Conservation (phyloP, 2,113 vertebrate genomes). For the Urocolius indicus region DNA sequence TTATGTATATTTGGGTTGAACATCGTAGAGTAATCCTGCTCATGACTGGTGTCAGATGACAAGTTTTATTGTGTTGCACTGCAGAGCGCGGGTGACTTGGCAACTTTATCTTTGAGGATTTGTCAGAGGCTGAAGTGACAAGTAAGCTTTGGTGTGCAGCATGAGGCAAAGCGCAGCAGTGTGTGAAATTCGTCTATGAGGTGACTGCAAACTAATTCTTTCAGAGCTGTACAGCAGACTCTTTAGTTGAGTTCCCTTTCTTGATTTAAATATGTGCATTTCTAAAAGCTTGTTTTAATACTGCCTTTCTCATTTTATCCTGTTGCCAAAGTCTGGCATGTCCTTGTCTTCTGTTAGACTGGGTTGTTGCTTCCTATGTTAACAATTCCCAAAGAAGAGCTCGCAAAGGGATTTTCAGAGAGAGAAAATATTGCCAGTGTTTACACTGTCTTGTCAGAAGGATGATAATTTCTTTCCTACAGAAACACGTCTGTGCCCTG, state of each 20-base stretch:
- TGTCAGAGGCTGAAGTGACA: conserved; percentile 19
- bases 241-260: not conserved
- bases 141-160: not conserved
- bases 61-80: not conserved
- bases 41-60: not conserved
- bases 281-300: not conserved
- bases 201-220: not conserved
- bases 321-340: rapidly evolving
- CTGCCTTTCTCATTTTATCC: not conserved
- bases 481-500: not conserved
- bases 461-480: not conserved
- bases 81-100: conserved; percentile 10
- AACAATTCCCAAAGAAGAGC: not conserved
- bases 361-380: not conserved
- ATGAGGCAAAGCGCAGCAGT: not conserved
- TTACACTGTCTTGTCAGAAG: not conserved
- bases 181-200: not conserved
- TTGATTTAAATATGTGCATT: not conserved
- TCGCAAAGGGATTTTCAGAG: not conserved
- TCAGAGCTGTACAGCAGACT: not conserved
- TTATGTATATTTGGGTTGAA: not conserved
- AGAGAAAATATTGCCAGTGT: not conserved
- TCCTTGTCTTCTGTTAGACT: not conserved
- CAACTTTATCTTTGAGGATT: conserved; percentile 39
- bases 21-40: not conserved